These are phyloP conservation scores for Ceratotherium simum DNA, from an alignment of 2,113 vertebrate genomes.

Conservation along the genomic window DNA sequence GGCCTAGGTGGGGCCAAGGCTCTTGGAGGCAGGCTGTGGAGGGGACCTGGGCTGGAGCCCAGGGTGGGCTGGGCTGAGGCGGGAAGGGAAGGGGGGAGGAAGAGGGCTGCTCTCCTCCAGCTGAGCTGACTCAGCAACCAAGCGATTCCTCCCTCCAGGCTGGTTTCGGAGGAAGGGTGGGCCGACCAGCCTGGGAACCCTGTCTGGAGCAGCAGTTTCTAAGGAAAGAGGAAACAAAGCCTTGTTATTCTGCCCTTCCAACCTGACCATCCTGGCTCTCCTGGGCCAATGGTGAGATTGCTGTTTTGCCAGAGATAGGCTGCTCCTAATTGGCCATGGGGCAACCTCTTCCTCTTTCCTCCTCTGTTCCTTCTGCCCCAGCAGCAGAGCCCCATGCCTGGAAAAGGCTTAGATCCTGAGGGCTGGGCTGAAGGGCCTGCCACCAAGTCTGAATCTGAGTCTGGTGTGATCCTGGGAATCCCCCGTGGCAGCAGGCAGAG, in stretches of 20 bases:
- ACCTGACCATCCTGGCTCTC: conserved; percentile 41
- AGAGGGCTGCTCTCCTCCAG: conserved; percentile 62
- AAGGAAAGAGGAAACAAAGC: conserved; percentile 68
- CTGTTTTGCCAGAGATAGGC: not conserved
- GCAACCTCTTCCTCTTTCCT: not conserved
- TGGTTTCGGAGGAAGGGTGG: conserved; percentile 67
- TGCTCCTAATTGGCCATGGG: not conserved
- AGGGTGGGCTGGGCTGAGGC: conserved; percentile 62
- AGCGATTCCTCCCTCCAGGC: conserved; percentile 63
- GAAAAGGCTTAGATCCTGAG: not conserved
- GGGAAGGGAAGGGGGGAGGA: conserved; percentile 68
- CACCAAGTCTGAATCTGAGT: not conserved
- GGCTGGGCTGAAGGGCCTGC: not conserved
- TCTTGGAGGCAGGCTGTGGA: conserved; percentile 35
- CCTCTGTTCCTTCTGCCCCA: not conserved
- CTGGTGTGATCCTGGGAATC: not conserved
- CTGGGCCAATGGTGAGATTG: not conserved
- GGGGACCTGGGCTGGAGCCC: conserved; percentile 67
- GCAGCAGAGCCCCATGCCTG: not conserved
- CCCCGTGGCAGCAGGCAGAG: not conserved
- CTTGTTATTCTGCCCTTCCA: conserved; percentile 58
- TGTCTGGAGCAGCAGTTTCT: conserved; percentile 64
- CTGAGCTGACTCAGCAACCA: conserved; percentile 83
- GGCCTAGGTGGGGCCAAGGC: conserved; percentile 42
- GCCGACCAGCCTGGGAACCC: conserved; percentile 68